Base-by-base conservation (phyloP, 2,797 vertebrate genomes). In the Linurgus olivaceus region DNA sequence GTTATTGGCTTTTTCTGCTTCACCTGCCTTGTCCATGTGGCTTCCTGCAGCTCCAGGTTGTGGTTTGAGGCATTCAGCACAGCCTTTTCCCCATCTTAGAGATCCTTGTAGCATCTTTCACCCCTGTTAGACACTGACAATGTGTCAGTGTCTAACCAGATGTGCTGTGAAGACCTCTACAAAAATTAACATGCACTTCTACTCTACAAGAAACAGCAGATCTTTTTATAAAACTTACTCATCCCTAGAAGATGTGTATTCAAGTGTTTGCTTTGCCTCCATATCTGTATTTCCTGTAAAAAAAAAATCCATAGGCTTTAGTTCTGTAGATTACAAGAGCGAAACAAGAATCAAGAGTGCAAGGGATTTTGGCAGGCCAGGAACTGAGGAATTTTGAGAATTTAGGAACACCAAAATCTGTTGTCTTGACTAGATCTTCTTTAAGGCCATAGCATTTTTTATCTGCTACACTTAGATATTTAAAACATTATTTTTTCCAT, bases 401-500 rank as follows among this genome's bases (percentile, higher is more conserved):
- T 3, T 26, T 45, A 17, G 17, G 57, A 83, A 11, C 37, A 52
- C 13, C 57, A 33, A 54, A 61, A 28, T 62, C 33, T 23, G 3
- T 24, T 90, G 3, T 62, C 44, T 82, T 72, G 55, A 17, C 23
- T 55, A n/a, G 6, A 3, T 51, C 14, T 68, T 71, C 35, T 1
- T 1, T 58, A 70, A n/a, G 21, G 33, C 18, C 0, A 0, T 33
- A 61, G 21, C 6, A 20, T 52, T 73, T 52, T 33, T 9, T 78
- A 10, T 59, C 44, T 84, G 55, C 57, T 87, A 7, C 13, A 2
- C 9, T 65, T 88, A 38, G 37, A 18, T 63, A 12, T 58, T 71
- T 28, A 48, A 85, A 72, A n/a, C 83, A 18, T 0, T 10, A 0
- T 54, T 82, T 47, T 79, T 26, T 52, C 24, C 1, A 0, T 40